These are phyloP conservation scores for Chloebia gouldiae DNA, from an alignment of 2,113 vertebrate genomes.

Conservation along the genomic window DNA sequence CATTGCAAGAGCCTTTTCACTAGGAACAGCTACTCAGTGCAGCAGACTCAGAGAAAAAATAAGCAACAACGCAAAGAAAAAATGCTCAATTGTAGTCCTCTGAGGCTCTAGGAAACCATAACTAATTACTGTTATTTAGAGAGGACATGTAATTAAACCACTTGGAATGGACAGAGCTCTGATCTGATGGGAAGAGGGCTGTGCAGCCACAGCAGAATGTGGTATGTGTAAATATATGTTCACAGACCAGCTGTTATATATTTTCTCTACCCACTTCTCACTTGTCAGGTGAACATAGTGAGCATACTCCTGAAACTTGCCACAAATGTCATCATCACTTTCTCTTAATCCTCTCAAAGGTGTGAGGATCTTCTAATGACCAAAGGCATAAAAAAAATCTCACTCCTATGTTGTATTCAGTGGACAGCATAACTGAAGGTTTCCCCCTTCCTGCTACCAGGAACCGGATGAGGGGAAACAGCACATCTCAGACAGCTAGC, in stretches of 20 bases:
- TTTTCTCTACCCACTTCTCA: background rate
- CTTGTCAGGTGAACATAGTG: background rate
- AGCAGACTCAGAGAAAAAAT: background rate
- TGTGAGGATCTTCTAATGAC: background rate
- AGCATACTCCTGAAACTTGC: background rate
- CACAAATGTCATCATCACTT: background rate
- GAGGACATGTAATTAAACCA: conserved; percentile 11
- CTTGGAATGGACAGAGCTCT: background rate
- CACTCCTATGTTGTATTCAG: background rate
- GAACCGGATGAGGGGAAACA: background rate
- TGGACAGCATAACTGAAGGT: background rate
- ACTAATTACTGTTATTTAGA: background rate
- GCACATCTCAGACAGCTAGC: background rate
- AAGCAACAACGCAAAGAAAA: background rate
- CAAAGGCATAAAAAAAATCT: background rate
- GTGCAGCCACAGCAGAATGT: background rate
- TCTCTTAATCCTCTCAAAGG: background rate
- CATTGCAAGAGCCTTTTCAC: background rate
- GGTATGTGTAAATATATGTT: background rate
- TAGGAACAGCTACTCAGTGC: background rate
- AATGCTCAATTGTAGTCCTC: background rate
- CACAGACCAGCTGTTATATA: background rate
- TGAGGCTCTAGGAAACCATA: background rate
- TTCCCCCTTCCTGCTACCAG: background rate
- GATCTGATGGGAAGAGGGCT: background rate